These are phyloP conservation scores for Anolis sagrei DNA, from an alignment of 2,113 vertebrate species.

Conservation along the genomic window DNA sequence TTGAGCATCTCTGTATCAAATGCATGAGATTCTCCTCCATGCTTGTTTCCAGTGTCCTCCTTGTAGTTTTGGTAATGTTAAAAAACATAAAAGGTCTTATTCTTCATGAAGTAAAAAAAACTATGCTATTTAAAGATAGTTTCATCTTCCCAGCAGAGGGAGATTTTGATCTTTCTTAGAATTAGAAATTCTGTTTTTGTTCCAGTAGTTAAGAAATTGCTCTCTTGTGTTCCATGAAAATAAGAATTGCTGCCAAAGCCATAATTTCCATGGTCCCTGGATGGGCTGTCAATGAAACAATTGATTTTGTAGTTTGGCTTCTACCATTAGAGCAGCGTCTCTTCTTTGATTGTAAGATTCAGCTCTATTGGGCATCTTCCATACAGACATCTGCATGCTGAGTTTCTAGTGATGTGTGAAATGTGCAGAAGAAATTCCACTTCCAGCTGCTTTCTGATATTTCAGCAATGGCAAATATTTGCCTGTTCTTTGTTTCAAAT, in stretches of 20 bases:
- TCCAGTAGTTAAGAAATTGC: conserved; percentile 28
- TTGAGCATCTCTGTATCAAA: background rate
- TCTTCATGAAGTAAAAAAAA: conserved; percentile 15
- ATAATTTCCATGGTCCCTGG: conserved; percentile 45
- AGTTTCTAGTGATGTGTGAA: conserved; percentile 15
- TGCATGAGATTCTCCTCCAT: conserved; percentile 1
- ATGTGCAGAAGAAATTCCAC: background rate
- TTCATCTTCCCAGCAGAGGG: conserved; percentile 59
- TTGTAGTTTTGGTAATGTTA: background rate
- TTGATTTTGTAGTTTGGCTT: conserved; percentile 43
- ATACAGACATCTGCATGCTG: conserved; percentile 35
- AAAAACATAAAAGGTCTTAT: conserved; percentile 22
- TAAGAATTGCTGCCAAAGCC: conserved; percentile 45
- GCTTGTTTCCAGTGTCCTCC: background rate
- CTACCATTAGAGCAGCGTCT: conserved; percentile 14
- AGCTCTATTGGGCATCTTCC: conserved; percentile 29
- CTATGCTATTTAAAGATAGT: conserved; percentile 20
- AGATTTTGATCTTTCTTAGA: conserved; percentile 52
- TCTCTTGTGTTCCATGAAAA: conserved; percentile 46
- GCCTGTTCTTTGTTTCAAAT: conserved; percentile 8
- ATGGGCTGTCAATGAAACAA: conserved; percentile 49
- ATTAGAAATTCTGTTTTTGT: conserved; percentile 18
- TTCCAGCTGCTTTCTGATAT: conserved; percentile 29
- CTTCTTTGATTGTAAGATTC: conserved; percentile 32
- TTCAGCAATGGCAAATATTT: conserved; percentile 28